Base-by-base conservation (phyloP, 2,113 vertebrate species). In the Micronisus gabar region DNA sequence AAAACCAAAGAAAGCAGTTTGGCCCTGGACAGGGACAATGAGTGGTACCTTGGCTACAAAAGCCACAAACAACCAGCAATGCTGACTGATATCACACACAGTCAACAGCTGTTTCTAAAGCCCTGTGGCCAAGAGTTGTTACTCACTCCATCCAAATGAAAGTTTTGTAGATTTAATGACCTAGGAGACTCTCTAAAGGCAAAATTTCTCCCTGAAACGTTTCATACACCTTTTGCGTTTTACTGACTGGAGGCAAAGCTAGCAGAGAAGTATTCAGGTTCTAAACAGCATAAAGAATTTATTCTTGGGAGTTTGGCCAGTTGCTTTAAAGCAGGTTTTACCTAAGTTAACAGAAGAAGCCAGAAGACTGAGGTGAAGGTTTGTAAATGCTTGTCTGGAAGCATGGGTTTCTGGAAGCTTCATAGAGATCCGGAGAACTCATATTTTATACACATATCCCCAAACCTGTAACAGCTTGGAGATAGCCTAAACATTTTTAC, bases 371-470 rank as follows among this genome's bases (percentile, higher is more conserved):
- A 80, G 26, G 15, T 47, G n/a, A 71, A 71, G 45, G 15, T 58
- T 68, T 70, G 13, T 29, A 88, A 74, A 84, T 18, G 19, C 15
- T 92, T 47, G 50, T 38, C 40, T 74, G 50, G 63, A n/a, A n/a
- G n/a, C n/a, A 68, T 38, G 48, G 21, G 15, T 71, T 84, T 58
- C 55, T 87, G 70, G 41, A 75, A 75, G 9, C 29, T 78, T 74
- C 65, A 59, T 0, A 58, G 45, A 48, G 34, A 66, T 66, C 50
- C 43, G 74, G 7, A 0, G 0, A 82, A 67, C 13, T 82, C 61
- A 5, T 72, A 52, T 90, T 97, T 94, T 88, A 94, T 74, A 71
- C 29, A 45, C 40, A 7, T n/a, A 47, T 55, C 36, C 43, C 74
- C 56, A 88, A 50, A 74, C 17, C 15, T 58, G 15, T 43, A 89